phyloP scores from a whole-genome alignment of 1,140 invertebrate genomes.

The Thaumatotibia leucotreta region DNA sequence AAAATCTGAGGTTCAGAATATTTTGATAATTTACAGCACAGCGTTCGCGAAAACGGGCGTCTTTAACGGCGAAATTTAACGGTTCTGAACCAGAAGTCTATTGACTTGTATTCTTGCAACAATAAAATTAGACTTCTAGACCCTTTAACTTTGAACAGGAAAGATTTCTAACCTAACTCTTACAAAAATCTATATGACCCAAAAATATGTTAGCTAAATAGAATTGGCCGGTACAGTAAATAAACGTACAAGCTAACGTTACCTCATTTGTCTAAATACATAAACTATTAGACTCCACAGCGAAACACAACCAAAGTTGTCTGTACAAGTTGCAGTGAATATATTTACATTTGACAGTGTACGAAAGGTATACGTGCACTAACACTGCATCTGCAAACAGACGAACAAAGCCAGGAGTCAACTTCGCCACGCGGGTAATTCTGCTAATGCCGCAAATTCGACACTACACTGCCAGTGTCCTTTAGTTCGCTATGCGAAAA shows the following conservation, averaged over 20 bases:
- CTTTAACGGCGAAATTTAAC: too few relatives aligned
- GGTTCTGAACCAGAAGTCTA: too few relatives aligned
- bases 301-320: neutral
- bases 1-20: too few relatives aligned
- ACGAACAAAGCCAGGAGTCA: constrained; percentile 11
- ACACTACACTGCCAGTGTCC: constrained; percentile 2
- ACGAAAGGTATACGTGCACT: neutral
- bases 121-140: too few relatives aligned
- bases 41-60: too few relatives aligned
- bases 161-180: too few relatives aligned
- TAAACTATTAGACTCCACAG: neutral
- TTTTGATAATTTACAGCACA: too few relatives aligned
- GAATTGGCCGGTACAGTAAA: neutral
- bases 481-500: constrained; percentile 8
- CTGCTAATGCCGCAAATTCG: constrained; percentile 4
- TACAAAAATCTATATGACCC: too few relatives aligned
- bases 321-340: constrained; percentile 5
- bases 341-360: neutral
- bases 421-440: constrained; percentile 4
- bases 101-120: too few relatives aligned
- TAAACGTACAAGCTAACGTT: too few relatives aligned
- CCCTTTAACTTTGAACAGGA: too few relatives aligned
- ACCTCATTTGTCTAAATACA: neutral
- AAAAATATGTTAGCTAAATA: neutral
- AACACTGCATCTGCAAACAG: constrained; percentile 8